Evolutionary conservation across 2,113 vertebrate genomes (phyloP).

Genomic region (Probosciger aterrimus): DNA sequence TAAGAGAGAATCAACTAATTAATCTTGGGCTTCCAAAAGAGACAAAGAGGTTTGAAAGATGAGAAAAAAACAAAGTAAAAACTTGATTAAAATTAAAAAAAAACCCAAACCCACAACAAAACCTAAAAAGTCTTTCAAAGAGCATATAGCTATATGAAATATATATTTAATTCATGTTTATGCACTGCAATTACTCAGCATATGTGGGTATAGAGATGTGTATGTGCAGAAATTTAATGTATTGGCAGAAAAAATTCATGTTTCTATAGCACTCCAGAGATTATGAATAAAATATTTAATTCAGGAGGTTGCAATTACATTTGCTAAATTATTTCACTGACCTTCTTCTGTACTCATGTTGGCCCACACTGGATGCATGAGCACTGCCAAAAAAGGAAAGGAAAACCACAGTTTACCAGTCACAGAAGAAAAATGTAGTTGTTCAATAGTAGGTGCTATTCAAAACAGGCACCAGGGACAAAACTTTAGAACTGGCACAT

Average conservation of each 20-base stretch:
- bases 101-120: not conserved
- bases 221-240: not conserved
- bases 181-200: not conserved
- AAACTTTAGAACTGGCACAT: not conserved
- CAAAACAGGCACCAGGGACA: not conserved
- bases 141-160: not conserved
- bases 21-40: slow-evolving; percentile 61
- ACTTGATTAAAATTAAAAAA: slow-evolving; percentile 14
- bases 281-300: slow-evolving; percentile 39
- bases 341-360: not conserved
- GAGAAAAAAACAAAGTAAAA: slow-evolving; percentile 27
- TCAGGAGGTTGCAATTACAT: not conserved
- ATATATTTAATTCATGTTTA: slow-evolving; percentile 8
- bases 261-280: not conserved
- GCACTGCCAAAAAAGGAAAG: not conserved
- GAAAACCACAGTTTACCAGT: not conserved
- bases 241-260: slow-evolving; percentile 23
- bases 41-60: slow-evolving; percentile 25
- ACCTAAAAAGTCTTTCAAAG: not conserved
- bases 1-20: slow-evolving; percentile 65
- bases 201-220: not conserved
- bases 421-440: not conserved
- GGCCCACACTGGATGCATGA: not conserved
- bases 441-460: not conserved
- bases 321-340: slow-evolving; percentile 19